Evolutionary conservation across 1,140 invertebrate genomes (phyloP).

Genomic region (Pachyrhynchus sulphureomaculatus): DNA sequence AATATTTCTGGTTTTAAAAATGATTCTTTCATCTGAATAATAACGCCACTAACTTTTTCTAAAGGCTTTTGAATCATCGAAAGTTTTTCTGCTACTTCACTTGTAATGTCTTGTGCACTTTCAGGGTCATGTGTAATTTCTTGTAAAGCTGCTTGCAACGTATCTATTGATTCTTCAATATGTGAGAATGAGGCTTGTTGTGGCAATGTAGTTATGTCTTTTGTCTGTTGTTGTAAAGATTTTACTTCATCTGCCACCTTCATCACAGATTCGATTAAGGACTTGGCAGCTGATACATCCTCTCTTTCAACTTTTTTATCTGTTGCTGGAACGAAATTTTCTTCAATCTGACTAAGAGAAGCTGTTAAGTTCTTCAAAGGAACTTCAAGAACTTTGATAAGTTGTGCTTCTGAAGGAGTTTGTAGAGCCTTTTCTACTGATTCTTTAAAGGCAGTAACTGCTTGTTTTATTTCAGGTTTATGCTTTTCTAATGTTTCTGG

Average conservation of each 20-base stretch:
- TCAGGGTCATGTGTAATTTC: neutral
- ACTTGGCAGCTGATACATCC: neutral
- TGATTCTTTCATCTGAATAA: too few relatives aligned
- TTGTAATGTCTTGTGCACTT: neutral
- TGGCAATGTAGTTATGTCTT: neutral
- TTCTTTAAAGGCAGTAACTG: conserved; percentile 8
- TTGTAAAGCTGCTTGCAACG: neutral
- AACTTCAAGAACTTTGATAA: conserved; percentile 4
- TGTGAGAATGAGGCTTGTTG: neutral
- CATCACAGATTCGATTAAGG: neutral
- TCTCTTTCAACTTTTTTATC: neutral
- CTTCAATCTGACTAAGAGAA: neutral
- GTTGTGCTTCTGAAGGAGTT: neutral
- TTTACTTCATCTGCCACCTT: neutral
- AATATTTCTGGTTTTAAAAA: neutral
- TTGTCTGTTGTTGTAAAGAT: neutral
- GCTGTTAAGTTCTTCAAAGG: conserved; percentile 14
- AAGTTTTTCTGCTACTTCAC: too few relatives aligned
- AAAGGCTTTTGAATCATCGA: too few relatives aligned
- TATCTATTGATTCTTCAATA: conserved; percentile 4
- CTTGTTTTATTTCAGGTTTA: conserved; percentile 7
- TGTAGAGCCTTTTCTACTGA: conserved; percentile 2
- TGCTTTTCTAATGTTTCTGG: neutral
- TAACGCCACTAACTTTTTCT: neutral
- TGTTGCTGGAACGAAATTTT: neutral